These are phyloP conservation scores for Zaprionus taronus DNA, from an alignment of 1,140 invertebrate genomes.

Conservation along the genomic window DNA sequence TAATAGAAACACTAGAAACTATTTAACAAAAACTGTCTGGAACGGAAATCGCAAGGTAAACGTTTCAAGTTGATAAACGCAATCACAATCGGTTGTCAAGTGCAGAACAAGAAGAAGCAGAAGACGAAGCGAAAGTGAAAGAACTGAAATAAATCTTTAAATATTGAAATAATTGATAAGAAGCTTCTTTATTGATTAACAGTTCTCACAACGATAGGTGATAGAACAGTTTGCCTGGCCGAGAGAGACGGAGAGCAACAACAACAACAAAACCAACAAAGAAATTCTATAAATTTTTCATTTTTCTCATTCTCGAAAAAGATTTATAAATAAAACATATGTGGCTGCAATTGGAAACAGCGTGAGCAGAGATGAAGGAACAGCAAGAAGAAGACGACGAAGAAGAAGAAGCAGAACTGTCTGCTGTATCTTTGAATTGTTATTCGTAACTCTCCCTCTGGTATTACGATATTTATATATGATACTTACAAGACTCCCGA, in stretches of 20 bases:
- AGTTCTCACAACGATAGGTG: background rate
- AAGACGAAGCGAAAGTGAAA: background rate
- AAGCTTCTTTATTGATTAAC: constrained; percentile 12
- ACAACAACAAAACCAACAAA: background rate
- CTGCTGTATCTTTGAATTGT: background rate
- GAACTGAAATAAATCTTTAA: constrained; percentile 13
- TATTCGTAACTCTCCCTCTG: background rate
- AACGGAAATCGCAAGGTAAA: constrained; percentile 14
- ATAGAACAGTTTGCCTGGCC: background rate
- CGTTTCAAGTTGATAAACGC: constrained; percentile 11
- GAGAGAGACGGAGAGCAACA: background rate
- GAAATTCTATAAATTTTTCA: constrained; percentile 18
- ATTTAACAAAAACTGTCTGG: constrained; percentile 1
- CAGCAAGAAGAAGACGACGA: constrained; percentile 3
- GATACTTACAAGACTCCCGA: constrained; percentile 79
- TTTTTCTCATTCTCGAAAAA: constrained; percentile 33
- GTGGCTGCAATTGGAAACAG: constrained; percentile 66
- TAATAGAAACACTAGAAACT: background rate
- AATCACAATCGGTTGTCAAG: constrained; percentile 12
- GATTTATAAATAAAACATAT: constrained; percentile 76
- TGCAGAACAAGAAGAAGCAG: background rate
- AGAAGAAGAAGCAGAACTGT: constrained; percentile 11
- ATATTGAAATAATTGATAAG: constrained; percentile 1
- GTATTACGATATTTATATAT: background rate
- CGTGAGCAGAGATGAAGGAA: constrained; percentile 14